Conservation (phyloP, 1,140 invertebrate species). For the Tyrophagus putrescentiae region DNA sequence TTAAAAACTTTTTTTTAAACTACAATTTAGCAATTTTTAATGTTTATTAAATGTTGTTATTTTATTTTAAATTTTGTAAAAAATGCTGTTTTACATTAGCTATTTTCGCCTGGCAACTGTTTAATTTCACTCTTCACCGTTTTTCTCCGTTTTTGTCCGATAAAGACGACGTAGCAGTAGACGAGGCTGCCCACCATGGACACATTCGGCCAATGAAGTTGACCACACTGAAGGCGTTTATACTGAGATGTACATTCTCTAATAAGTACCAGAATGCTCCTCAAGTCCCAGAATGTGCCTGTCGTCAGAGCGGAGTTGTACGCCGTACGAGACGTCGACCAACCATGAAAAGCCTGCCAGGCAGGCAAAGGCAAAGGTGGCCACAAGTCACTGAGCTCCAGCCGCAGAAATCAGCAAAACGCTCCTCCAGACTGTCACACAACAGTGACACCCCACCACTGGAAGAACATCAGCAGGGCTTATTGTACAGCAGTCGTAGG, state of each 20-base stretch:
- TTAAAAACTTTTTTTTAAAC: too few relatives aligned
- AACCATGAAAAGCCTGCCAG: slow-evolving; percentile 94
- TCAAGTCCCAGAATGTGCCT: slow-evolving; percentile 93
- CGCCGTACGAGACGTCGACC: slow-evolving; percentile 80
- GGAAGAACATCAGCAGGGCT: slow-evolving; percentile 86
- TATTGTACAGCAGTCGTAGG: slow-evolving; percentile 94
- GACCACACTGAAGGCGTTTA: slow-evolving; percentile 80
- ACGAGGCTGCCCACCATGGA: slow-evolving; percentile 55
- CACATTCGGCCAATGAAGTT: slow-evolving; percentile 87
- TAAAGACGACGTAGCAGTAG: slow-evolving; percentile 33
- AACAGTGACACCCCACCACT: slow-evolving; percentile 43
- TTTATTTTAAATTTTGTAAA: too few relatives aligned
- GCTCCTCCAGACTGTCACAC: slow-evolving; percentile 63
- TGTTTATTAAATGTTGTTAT: too few relatives aligned
- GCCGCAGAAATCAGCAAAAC: slow-evolving; percentile 45
- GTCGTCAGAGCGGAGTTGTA: slow-evolving; percentile 95
- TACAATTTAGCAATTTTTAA: too few relatives aligned
- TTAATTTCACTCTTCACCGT: neutral
- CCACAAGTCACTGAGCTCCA: slow-evolving; percentile 62
- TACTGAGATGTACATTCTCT: slow-evolving; percentile 93
- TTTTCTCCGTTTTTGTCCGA: slow-evolving; percentile 19
- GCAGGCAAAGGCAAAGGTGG: slow-evolving; percentile 76
- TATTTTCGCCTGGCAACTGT: too few relatives aligned
- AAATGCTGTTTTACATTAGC: too few relatives aligned
- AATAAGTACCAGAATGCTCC: slow-evolving; percentile 41